Evolutionary conservation across 2,888 invertebrate genomes (phyloP), one percentile per base, ranked within the genome.

Genomic region (Catocala sponsa): DNA sequence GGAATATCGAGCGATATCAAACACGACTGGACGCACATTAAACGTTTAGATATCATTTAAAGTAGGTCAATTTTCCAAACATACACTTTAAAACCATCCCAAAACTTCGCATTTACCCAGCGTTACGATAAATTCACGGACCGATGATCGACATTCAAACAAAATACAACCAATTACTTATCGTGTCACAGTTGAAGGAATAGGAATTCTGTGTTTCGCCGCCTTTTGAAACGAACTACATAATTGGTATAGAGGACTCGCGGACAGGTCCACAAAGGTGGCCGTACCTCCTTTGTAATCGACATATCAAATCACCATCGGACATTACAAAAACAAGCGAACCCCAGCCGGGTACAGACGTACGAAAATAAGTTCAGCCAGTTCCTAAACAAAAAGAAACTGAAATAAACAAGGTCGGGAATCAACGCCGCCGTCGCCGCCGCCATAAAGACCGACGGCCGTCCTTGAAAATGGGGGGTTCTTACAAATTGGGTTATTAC

Each of bases 401-500:
- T 92, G 92, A 92, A 94, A 94, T 92, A 94, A 94, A 94, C 94
- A 95, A 94, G 94, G 94, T 94, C 93, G 94, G 89, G 92, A 94
- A 92, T 94, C 94, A 93, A 92, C 94, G 92, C 91, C 91, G 93
- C 88, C 90, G 91, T 90, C 93, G 93, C 89, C 93, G 91, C 92
- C 91, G 92, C 94, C 92, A 91, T 94, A 92, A 91, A 94, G 94
- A 93, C 92, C 94, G 94, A 91, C 94, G 94, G 91, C 93, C 94
- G 94, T 94, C 94, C 94, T 95, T 94, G 94, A 94, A 92, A 94
- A 91, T 83, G 89, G 92, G 92, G 94, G 93, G 94, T 91, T 93
- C 94, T 92, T 93, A 94, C 94, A 94, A 94, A 95, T 95, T 95
- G 94, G 94, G 94, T 94, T 95, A 95, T 94, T 94, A 94, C 91